Conservation (phyloP, 2,113 vertebrate species). For the Axis porcinus region DNA sequence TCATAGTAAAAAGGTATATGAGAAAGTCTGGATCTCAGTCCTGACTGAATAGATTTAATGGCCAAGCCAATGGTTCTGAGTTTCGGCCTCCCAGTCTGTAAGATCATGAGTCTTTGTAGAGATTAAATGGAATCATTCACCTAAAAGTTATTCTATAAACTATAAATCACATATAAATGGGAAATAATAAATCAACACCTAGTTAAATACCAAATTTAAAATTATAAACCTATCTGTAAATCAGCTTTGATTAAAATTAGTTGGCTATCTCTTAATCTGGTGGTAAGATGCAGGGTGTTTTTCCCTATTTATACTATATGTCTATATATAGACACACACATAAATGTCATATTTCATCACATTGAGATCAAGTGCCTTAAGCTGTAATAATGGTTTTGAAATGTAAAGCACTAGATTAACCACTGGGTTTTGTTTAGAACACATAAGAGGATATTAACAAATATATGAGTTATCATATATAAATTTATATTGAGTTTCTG, state of each 20-base stretch:
- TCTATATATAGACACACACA: not conserved
- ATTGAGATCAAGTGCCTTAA: not conserved
- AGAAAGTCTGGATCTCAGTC: not conserved
- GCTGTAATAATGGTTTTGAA: not conserved
- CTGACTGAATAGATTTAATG: not conserved
- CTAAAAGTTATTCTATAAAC: not conserved
- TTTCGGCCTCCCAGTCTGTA: not conserved
- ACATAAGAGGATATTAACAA: not conserved
- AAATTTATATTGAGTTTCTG: not conserved
- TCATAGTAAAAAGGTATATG: not conserved
- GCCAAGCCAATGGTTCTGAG: not conserved
- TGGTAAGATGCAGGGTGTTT: not conserved
- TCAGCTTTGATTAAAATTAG: not conserved
- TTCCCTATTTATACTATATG: not conserved
- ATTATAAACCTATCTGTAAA: not conserved
- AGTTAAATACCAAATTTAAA: not conserved
- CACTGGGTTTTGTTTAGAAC: not conserved
- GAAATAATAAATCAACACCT: not conserved
- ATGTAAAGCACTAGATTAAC: not conserved
- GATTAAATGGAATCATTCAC: not conserved
- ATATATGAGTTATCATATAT: not conserved
- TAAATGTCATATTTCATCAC: not conserved
- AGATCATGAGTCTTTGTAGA: not conserved
- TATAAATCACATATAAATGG: not conserved
- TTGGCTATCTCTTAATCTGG: not conserved